Conservation (phyloP, 2,113 vertebrate species). For the Strix uralensis region DNA sequence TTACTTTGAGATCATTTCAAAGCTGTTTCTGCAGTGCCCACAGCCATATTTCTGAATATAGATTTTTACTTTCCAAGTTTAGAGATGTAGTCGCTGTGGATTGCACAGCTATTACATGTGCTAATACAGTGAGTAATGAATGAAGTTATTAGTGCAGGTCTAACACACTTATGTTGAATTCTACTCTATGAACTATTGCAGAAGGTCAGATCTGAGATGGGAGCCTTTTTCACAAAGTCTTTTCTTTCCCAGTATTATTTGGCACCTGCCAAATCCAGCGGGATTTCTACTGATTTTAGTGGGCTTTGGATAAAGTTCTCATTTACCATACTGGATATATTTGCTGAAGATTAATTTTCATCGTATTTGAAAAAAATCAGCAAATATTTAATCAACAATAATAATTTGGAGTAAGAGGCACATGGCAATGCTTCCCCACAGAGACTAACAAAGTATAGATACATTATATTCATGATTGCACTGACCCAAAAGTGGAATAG, state of each 20-base stretch:
- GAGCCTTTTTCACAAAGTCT: not conserved
- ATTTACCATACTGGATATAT: not conserved
- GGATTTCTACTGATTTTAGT: not conserved
- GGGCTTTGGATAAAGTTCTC: not conserved
- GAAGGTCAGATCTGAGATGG: not conserved
- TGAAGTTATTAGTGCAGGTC: not conserved
- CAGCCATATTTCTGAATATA: not conserved
- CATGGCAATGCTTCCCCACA: not conserved
- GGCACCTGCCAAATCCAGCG: not conserved
- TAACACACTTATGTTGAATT: not conserved
- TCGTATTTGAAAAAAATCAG: not conserved
- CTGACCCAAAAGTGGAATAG: rapidly evolving
- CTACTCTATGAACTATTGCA: not conserved
- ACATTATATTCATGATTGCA: not conserved
- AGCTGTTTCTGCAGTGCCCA: not conserved
- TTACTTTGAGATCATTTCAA: not conserved
- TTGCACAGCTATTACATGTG: not conserved
- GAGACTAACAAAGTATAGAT: not conserved
- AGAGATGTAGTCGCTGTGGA: not conserved
- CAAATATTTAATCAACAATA: not conserved
- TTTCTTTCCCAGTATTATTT: not conserved
- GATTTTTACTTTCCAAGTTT: not conserved
- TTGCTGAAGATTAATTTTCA: not conserved
- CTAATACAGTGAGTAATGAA: not conserved
- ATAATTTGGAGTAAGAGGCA: not conserved